Percentiles rank a stretch among this genome's conserved stretches.
phyloP scores from a whole-genome alignment of 2,797 vertebrate species.

The Melanotaenia boesemani region DNA sequence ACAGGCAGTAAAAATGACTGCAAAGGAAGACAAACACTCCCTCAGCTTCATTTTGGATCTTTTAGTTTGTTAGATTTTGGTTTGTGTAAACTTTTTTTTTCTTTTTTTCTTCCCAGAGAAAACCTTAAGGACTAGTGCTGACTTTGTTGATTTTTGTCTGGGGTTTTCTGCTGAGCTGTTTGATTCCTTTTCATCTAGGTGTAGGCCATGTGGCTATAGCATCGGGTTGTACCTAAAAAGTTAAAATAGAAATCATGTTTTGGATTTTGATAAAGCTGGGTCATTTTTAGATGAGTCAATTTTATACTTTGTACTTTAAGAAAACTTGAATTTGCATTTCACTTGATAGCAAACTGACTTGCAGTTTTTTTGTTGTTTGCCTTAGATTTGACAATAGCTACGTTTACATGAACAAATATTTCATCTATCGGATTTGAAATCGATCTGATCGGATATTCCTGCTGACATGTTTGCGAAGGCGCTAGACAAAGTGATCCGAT shows the following conservation, averaged over 20 bases:
- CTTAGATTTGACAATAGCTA: too few relatives aligned
- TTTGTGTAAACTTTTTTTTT: constrained; percentile 29
- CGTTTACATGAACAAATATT: too few relatives aligned
- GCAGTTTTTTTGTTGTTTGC: background rate
- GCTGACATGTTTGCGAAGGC: too few relatives aligned
- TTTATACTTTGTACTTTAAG: background rate
- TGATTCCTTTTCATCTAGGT: constrained; percentile 12
- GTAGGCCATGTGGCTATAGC: constrained; percentile 5
- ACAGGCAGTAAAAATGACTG: constrained; percentile 62
- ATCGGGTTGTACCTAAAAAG: background rate
- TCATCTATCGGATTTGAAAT: too few relatives aligned
- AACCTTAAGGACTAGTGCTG: constrained; percentile 33
- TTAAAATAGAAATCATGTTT: background rate
- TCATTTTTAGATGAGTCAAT: background rate
- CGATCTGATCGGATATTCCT: too few relatives aligned
- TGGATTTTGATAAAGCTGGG: background rate
- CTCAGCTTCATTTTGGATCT: constrained; percentile 37
- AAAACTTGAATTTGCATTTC: background rate
- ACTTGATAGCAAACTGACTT: constrained; percentile 5
- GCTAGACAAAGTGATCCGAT: too few relatives aligned
- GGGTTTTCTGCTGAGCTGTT: constrained; percentile 20
- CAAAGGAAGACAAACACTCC: constrained; percentile 46
- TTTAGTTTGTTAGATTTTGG: constrained; percentile 43
- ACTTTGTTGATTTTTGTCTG: constrained; percentile 26
- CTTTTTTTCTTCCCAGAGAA: background rate